phyloP scores from a whole-genome alignment of 2,888 invertebrate genomes.

The Ypsolopha scabrella region DNA sequence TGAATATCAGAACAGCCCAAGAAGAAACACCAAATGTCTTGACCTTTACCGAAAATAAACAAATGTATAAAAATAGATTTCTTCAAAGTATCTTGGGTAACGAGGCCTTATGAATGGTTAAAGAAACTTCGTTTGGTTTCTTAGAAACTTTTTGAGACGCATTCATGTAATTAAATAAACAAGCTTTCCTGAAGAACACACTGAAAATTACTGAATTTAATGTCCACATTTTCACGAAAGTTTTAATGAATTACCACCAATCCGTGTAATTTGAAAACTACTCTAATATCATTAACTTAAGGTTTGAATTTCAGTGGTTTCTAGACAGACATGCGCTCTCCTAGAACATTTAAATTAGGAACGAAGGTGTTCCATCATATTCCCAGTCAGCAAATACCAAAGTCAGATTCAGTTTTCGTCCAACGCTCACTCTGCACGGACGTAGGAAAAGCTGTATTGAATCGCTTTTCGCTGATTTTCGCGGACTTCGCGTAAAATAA shows the following conservation, averaged over 20 bases:
- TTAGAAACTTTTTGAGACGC: neutral
- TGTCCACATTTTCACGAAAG: neutral
- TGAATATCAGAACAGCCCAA: no score
- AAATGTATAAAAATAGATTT: no score
- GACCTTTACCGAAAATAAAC: no score
- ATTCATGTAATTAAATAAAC: neutral
- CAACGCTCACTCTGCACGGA: conserved; percentile 17
- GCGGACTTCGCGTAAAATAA: neutral
- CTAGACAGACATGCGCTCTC: conserved; percentile 23
- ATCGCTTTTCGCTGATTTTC: neutral
- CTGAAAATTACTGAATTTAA: neutral
- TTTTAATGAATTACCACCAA: no score
- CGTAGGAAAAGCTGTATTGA: conserved; percentile 13
- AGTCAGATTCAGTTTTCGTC: conserved; percentile 28
- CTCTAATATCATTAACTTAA: neutral
- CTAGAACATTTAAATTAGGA: conserved; percentile 18
- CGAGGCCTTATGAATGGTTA: neutral
- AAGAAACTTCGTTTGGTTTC: neutral
- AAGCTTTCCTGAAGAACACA: neutral
- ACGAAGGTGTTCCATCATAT: conserved; percentile 43
- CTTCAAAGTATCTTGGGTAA: no score
- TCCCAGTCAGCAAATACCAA: conserved; percentile 13
- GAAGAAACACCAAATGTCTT: no score
- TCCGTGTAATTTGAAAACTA: no score
- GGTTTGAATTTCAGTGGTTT: conserved; percentile 7